Conservation (phyloP, 2,113 vertebrate species). For the Hiodon alosoides region DNA sequence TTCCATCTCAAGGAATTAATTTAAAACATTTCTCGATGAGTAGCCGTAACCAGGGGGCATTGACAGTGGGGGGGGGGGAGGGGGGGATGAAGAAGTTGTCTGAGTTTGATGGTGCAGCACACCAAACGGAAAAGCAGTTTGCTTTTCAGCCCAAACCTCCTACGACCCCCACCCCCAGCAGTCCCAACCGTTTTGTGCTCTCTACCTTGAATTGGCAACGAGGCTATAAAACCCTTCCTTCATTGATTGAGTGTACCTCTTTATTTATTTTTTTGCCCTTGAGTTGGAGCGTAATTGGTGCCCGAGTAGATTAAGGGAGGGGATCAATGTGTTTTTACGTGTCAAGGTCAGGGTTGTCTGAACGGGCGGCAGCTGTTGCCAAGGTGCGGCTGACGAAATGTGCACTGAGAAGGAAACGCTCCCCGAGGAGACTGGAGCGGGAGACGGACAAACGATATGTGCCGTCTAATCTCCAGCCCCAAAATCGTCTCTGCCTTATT, state of each 20-base stretch:
- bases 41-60: slow-evolving; percentile 31
- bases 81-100: slow-evolving; percentile 15
- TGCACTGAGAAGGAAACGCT: not conserved
- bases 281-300: slow-evolving; percentile 44
- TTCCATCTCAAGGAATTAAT: slow-evolving; percentile 67
- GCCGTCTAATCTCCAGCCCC: not conserved
- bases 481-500: not conserved
- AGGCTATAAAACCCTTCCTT: slow-evolving; percentile 45
- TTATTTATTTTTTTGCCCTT: slow-evolving; percentile 47
- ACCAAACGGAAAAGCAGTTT: not conserved
- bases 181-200: slow-evolving; percentile 18
- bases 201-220: slow-evolving; percentile 48
- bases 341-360: slow-evolving; percentile 42
- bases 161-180: slow-evolving; percentile 27
- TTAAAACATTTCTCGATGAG: slow-evolving; percentile 47
- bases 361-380: slow-evolving; percentile 26
- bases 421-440: not conserved
- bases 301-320: slow-evolving; percentile 44
- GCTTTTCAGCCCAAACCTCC: not conserved
- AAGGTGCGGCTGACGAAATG: not conserved
- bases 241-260: slow-evolving; percentile 48
- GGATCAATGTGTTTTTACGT: slow-evolving; percentile 53
- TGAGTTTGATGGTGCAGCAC: slow-evolving; percentile 10
- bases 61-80: slow-evolving; percentile 18
- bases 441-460: not conserved